These are phyloP conservation scores for Chrysolina haemoptera DNA, from an alignment of 2,888 invertebrate species.

Conservation along the genomic window DNA sequence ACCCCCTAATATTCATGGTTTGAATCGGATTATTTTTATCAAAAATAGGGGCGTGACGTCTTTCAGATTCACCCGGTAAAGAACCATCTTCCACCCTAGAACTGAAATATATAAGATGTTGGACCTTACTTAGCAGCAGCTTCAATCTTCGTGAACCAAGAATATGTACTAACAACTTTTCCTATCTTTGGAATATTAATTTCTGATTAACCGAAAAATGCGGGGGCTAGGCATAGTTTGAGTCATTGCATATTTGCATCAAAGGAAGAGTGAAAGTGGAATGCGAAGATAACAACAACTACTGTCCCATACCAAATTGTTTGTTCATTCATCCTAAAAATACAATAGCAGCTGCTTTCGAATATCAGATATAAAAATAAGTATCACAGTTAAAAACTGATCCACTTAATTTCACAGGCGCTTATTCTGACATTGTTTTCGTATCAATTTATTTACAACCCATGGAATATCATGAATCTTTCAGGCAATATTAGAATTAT, in stretches of 20 bases:
- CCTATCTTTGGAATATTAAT: no score
- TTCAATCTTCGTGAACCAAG: no score
- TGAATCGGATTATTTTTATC: no score
- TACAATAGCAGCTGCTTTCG: constrained; percentile 16
- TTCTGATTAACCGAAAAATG: no score
- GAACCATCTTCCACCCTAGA: no score
- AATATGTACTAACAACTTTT: no score
- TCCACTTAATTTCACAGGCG: neutral
- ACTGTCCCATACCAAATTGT: constrained; percentile 7
- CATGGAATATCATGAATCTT: neutral
- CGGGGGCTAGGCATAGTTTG: neutral
- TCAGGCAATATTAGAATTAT: neutral
- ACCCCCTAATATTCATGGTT: no score
- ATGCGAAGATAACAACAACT: neutral
- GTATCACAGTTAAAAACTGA: neutral
- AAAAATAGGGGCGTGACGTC: no score
- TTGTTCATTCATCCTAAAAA: constrained; percentile 16
- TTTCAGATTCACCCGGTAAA: no score
- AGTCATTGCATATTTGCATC: neutral
- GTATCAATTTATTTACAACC: constrained; percentile 4
- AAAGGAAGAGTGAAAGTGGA: constrained; percentile 17
- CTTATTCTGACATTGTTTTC: neutral
- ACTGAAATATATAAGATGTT: no score
- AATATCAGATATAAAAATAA: constrained; percentile 12
- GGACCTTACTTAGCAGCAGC: no score